phyloP scores from a whole-genome alignment of 2,888 invertebrate species.

The Uropetala carovei region DNA sequence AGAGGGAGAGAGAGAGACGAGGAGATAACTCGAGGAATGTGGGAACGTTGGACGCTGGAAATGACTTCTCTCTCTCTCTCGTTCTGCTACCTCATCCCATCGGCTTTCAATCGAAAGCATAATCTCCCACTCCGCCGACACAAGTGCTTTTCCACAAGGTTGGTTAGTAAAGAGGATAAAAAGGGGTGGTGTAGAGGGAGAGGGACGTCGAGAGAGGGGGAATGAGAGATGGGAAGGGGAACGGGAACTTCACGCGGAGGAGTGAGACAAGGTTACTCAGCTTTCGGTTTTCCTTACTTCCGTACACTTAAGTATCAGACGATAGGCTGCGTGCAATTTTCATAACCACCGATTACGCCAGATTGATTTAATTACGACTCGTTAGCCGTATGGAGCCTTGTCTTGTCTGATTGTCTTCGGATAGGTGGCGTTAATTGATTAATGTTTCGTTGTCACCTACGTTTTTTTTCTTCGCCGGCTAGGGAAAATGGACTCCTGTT shows the following conservation, averaged over 20 bases:
- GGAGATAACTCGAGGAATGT: background rate
- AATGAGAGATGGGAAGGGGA: background rate
- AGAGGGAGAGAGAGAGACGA: background rate
- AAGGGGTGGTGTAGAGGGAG: background rate
- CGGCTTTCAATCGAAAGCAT: background rate
- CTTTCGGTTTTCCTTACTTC: slow-evolving; percentile 43
- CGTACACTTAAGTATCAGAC: background rate
- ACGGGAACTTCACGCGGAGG: background rate
- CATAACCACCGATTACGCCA: too few relatives aligned
- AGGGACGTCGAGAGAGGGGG: background rate
- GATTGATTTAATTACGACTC: too few relatives aligned
- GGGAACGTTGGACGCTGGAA: background rate
- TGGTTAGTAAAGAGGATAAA: slow-evolving; percentile 2
- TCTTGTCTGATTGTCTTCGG: too few relatives aligned
- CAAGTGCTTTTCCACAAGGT: slow-evolving; percentile 50
- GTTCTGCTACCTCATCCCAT: background rate
- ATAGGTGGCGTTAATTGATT: too few relatives aligned
- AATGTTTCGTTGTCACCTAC: too few relatives aligned
- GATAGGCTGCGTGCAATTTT: too few relatives aligned
- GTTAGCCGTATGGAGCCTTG: too few relatives aligned
- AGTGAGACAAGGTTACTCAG: slow-evolving; percentile 4
- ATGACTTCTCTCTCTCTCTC: slow-evolving; percentile 21
- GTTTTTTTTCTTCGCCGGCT: too few relatives aligned
- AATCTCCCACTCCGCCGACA: background rate
- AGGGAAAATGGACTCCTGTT: too few relatives aligned